Evolutionary conservation across 1,140 invertebrate species (phyloP).

Genomic region (Dendroctonus valens): DNA sequence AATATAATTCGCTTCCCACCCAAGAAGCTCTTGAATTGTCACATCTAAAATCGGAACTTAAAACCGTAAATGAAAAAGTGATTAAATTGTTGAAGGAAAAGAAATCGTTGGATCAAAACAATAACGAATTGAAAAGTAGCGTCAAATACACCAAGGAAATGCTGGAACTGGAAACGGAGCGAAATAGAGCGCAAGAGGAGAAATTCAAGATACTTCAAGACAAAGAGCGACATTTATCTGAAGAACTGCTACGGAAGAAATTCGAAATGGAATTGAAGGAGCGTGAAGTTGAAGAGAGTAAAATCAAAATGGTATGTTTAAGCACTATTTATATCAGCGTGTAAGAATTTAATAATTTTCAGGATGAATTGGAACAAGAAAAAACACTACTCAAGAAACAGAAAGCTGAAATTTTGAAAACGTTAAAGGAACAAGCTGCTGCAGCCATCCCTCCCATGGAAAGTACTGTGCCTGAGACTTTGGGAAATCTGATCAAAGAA

Average conservation of each 20-base stretch:
- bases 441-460: conserved; percentile 26
- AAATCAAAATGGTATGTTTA: conserved; percentile 46
- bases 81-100: conserved; percentile 42
- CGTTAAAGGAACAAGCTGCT: conserved; percentile 25
- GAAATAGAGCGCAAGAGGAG: conserved; percentile 56
- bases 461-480: conserved; percentile 49
- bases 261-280: conserved; percentile 54
- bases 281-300: conserved; percentile 48
- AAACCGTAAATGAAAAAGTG: conserved; percentile 54
- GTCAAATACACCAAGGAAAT: conserved; percentile 57
- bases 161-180: conserved; percentile 54
- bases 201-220: conserved; percentile 48
- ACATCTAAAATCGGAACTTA: conserved; percentile 54
- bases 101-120: conserved; percentile 34
- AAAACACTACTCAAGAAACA: conserved; percentile 40
- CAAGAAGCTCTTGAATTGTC: conserved; percentile 52
- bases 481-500: conserved; percentile 56
- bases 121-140: conserved; percentile 44
- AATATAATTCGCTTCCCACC: conserved; percentile 41
- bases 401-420: conserved; percentile 37
- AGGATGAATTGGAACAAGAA: conserved; percentile 43
- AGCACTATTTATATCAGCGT: not conserved
- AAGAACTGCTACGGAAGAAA: conserved; percentile 45
- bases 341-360: not conserved
- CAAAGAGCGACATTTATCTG: conserved; percentile 47